Evolutionary conservation across 2,113 vertebrate species (phyloP).

Genomic region (Gallinago undulata): DNA sequence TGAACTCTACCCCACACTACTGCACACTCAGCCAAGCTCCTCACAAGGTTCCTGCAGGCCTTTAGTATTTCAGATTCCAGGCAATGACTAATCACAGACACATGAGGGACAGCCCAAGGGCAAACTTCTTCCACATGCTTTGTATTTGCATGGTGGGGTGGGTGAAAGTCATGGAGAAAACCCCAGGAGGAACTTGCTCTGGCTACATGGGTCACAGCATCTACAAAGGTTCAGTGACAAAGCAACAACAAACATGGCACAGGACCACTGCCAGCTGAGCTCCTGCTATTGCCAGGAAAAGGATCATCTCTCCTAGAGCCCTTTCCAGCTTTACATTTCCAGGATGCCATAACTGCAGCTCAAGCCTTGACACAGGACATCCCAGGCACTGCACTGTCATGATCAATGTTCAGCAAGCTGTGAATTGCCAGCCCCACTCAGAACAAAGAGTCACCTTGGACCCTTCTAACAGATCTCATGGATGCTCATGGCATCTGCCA

Average conservation of each 20-base stretch:
- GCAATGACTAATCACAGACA: conserved; percentile 1
- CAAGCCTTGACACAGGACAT: not conserved
- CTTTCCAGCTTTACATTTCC: not conserved
- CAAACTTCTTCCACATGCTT: not conserved
- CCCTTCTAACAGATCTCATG: not conserved
- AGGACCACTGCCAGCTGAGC: not conserved
- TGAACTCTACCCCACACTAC: conserved; percentile 6
- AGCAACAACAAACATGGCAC: not conserved
- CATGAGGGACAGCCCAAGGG: not conserved
- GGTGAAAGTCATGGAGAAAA: not conserved
- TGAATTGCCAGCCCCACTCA: not conserved
- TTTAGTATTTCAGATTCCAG: conserved; percentile 6
- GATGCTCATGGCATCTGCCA: not conserved
- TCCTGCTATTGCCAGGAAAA: not conserved
- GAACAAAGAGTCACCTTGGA: not conserved
- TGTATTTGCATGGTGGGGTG: not conserved
- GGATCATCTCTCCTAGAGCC: not conserved
- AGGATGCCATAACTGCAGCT: not conserved
- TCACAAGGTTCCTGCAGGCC: not conserved
- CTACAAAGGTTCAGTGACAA: not conserved
- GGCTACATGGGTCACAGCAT: not conserved
- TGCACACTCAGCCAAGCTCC: not conserved
- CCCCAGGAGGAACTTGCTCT: not conserved
- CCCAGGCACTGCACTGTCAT: not conserved
- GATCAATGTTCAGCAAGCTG: not conserved